Evolutionary conservation across 1,140 invertebrate genomes (phyloP).

Genomic region (Acromyrmex heyeri): DNA sequence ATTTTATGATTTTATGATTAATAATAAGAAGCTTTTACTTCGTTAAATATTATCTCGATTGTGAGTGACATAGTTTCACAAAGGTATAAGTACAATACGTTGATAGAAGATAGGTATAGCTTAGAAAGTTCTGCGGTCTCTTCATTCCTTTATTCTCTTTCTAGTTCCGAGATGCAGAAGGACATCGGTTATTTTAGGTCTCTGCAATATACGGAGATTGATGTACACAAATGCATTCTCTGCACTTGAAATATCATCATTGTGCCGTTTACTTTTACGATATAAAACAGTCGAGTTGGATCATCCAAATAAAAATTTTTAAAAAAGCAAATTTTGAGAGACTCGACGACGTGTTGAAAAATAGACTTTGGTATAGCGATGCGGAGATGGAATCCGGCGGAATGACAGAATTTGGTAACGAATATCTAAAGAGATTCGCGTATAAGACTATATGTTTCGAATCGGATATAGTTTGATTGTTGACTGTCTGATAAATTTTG

Average conservation of each 20-base stretch:
- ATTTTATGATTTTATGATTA: not conserved
- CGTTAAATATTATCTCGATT: not conserved
- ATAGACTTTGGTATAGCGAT: not conserved
- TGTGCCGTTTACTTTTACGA: not conserved
- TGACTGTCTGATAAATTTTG: conserved; percentile 14
- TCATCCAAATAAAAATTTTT: not conserved
- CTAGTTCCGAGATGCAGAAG: conserved; percentile 13
- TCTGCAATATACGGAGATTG: not conserved
- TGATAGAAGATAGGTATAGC: not conserved
- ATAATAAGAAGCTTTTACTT: not conserved
- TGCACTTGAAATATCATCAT: not conserved
- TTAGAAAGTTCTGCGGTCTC: conserved; percentile 3
- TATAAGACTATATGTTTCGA: too few relatives aligned
- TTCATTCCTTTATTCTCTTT: conserved; percentile 4
- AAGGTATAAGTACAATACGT: not conserved
- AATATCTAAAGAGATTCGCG: not conserved
- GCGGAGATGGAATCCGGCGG: not conserved
- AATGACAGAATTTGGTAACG: not conserved
- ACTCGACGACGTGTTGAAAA: not conserved
- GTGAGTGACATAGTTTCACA: conserved; percentile 29
- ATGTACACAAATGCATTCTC: conserved; percentile 1
- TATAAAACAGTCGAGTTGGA: not conserved
- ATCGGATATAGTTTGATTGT: not conserved
- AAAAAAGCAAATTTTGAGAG: not conserved
- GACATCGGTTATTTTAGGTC: conserved; percentile 25